phyloP scores from a whole-genome alignment of 2,888 invertebrate species.

The Physocephala rufipes region DNA sequence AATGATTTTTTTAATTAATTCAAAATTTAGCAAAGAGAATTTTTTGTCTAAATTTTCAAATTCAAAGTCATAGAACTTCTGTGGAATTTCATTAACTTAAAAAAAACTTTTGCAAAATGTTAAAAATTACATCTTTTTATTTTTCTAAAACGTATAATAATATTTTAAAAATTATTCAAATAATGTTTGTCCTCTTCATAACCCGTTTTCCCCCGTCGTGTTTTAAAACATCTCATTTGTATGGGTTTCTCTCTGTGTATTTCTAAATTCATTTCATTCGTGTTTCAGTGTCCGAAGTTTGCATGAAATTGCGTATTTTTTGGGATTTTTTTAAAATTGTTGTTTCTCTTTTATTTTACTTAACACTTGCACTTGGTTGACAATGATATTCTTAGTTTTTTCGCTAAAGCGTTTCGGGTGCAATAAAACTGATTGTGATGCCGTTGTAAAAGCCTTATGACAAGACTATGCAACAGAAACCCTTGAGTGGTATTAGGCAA shows the following conservation, averaged over 20 bases:
- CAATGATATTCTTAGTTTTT: neutral
- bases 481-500: slow-evolving; percentile 33
- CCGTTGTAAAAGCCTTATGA: slow-evolving; percentile 24
- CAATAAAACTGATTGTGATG: slow-evolving; percentile 18
- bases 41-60: too few species aligned
- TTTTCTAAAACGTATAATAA: too few species aligned
- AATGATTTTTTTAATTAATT: slow-evolving; percentile 16
- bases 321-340: too few species aligned
- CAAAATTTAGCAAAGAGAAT: slow-evolving; percentile 12
- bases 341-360: too few species aligned
- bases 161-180: too few species aligned
- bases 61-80: too few species aligned
- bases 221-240: neutral
- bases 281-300: neutral
- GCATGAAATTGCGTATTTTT: slow-evolving; percentile 2
- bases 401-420: neutral
- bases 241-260: slow-evolving; percentile 1
- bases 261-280: neutral
- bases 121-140: too few species aligned
- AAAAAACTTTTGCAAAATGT: too few species aligned
- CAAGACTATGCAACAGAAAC: slow-evolving; percentile 26
- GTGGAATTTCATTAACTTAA: too few species aligned
- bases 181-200: too few species aligned
- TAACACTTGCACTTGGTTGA: neutral
- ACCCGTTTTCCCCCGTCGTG: too few species aligned